Evolutionary conservation across 2,888 invertebrate species (phyloP), one percentile per base, ranked within the genome.

Genomic region (Dolomedes plantarius): DNA sequence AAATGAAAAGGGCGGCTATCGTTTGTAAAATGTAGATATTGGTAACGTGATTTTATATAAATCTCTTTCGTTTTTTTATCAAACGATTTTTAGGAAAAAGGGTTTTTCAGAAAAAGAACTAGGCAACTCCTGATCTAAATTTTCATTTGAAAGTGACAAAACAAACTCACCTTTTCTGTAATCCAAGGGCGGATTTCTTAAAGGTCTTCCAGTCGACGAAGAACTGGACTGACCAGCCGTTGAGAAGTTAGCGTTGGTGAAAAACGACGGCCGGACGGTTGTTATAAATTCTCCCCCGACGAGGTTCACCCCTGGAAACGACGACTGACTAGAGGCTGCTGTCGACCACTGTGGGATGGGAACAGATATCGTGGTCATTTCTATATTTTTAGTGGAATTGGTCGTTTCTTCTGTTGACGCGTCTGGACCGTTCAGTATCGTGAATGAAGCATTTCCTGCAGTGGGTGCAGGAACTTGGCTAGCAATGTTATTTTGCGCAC

Each of bases 301-400:
- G 9, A 16, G 19, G 56, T 56, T 19, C 9, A 7, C 11, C 19
- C 2, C 9, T 2, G 3, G n/a, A 19, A 16, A 5, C 11, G 72
- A 29, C 5, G 64, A 65, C 5, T 36, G 13, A 46, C 9, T 32
- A 5, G 71, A n/a, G 1, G 74, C 36, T 5, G 31, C 9, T 0
- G 86, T 78, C 7, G 80, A 74, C 86, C 86, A 86, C 27, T 86
- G 80, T 0, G 80, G 86, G 16, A 86, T 86, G 0, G 86, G 86
- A 13, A 86, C 80, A 0, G 80, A 74, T 13, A 86, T 36, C 2
- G 86, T 86, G 7, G 86, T 86, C 50, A 76, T 23, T 1, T 36
- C 69, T 11, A 23, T 9, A 6, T 29, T 2, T 31, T 46, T 31
- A 29, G 46, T 23, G 6, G 69, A 28, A 28, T 72, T 31, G 32